Base-by-base conservation (phyloP, 2,113 vertebrate genomes). In the Rallus limicola region DNA sequence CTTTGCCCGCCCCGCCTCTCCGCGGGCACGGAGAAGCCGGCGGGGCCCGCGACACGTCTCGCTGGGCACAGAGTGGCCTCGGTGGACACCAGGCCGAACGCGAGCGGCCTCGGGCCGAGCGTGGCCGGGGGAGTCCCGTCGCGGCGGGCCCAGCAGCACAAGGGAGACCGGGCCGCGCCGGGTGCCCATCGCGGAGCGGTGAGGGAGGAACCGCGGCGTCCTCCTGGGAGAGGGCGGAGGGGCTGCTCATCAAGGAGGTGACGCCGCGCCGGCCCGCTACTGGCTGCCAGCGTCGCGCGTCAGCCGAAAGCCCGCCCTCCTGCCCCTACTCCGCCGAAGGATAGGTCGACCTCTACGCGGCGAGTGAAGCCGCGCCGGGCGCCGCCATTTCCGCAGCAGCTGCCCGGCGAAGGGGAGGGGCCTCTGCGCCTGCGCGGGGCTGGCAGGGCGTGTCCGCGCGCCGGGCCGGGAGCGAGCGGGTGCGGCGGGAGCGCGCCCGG, bases 291-390 rank as follows among this genome's bases (percentile, higher is more conserved):
- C 5, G 9, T 56, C 75, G 80, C 71, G 71, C 13, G 1, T 94
- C 53, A 6, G 2, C 0, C 0, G 0, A 40, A 36, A 0, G 0
- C 21, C 93, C 70, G 44, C 82, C 88, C 4, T 0, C 0, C 4
- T 36, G 36, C 36, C 36, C 36, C 36, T 36, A 36, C 36, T 36
- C 36, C 5, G 3, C 5, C 4, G 1, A 2, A 2, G 4, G 53
- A 96, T 77, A 55, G 81, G 91, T 0, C 0, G 2, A 0, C 4
- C 11, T 4, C 6, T 4, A 2, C 0, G 6, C 2, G 1, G 23
- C 1, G 4, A 6, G 3, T 2, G 91, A 93, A 91, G 75, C 33
- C 9, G 0, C 1, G 0, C 0, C 0, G 3, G 33, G 19, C 3
- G 52, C 44, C 28, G 87, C 90, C 87, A 93, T 93, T 75, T 18